Base-by-base conservation (phyloP, 2,797 vertebrate genomes). In the Anolis apletophallus region DNA sequence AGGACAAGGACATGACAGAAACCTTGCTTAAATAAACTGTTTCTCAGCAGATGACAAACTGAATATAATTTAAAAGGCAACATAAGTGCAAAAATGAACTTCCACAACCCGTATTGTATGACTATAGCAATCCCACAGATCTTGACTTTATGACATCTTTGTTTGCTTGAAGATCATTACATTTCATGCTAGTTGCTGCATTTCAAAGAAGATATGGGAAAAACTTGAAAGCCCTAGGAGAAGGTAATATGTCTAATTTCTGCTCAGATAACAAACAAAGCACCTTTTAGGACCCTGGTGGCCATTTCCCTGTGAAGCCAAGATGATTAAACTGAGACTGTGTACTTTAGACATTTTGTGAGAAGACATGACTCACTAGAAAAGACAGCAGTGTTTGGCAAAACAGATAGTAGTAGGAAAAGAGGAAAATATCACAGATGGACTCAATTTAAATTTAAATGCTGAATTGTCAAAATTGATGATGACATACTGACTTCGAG, bases 1-100 rank as follows among this genome's bases (percentile, higher is more conserved):
- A 23, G 72, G 34, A 34, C 69, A 89, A 91, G 88, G 88, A 57
- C 80, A 85, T 88, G 86, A 84, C 80, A 84, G 81, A 76, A 89
- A 88, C 90, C 86, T 88, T 90, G 89, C 85, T 36, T 55, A 54
- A 34, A 59, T 7, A 83, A 82, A 68, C 55, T 32, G 32, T 26
- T 21, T 8, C 32, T n/a, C 10, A 71, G 46, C 13, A n/a, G 8
- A 50, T 81, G 40, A 81, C 29, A 68, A 68, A n/a, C 46, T 81
- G 29, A 81, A 50, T 81, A 3, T 68, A 81, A 81, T 26, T 21
- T 0, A 46, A 79, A 68, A 52, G 11, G 29, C 32, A 55, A 26
- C 26, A 12, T 9, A 34, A 36, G 26, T 14, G 6, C 19, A 55
- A 55, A 46, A 71, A 68, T n/a, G 21, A 55, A 54, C 36, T 11